Percentiles rank a stretch among this genome's conserved stretches.
These are phyloP conservation scores for Laodelphax striatellus DNA, from an alignment of 1,140 invertebrate genomes.

Conservation along the genomic window DNA sequence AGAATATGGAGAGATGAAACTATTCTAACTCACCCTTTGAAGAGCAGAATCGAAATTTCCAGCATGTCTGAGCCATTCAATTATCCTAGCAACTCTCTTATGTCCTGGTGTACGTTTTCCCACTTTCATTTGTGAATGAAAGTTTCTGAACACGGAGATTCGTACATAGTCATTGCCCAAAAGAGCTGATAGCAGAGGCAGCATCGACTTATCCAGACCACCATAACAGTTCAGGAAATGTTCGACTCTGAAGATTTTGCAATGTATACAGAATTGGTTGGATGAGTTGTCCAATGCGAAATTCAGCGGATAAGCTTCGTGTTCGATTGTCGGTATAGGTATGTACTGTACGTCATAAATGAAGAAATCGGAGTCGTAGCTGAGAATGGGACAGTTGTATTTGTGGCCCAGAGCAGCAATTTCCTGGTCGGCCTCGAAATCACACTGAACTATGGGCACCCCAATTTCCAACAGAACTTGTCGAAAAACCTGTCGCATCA, in stretches of 20 bases:
- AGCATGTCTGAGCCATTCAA: slow-evolving; percentile 61
- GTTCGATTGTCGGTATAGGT: slow-evolving; percentile 54
- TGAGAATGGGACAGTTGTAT: slow-evolving; percentile 71
- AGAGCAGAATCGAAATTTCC: slow-evolving; percentile 52
- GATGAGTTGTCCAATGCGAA: neutral
- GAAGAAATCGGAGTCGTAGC: slow-evolving; percentile 86
- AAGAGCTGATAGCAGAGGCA: slow-evolving; percentile 68
- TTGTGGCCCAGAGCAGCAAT: slow-evolving; percentile 63
- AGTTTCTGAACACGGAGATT: slow-evolving; percentile 48
- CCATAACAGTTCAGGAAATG: slow-evolving; percentile 52
- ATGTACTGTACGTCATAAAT: slow-evolving; percentile 75
- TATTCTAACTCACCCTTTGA: slow-evolving; percentile 31
- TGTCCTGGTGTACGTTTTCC: slow-evolving; percentile 41
- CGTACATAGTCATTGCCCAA: slow-evolving; percentile 83
- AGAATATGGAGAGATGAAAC: neutral
- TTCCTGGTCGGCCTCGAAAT: slow-evolving; percentile 80
- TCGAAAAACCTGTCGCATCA: slow-evolving; percentile 59
- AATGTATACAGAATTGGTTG: slow-evolving; percentile 34
- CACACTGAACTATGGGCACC: slow-evolving; percentile 52
- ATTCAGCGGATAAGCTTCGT: slow-evolving; percentile 16
- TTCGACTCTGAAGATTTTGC: slow-evolving; percentile 59
- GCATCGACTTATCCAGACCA: slow-evolving; percentile 45
- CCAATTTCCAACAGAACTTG: slow-evolving; percentile 48
- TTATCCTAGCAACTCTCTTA: slow-evolving; percentile 46
- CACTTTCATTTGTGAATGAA: slow-evolving; percentile 53